Conservation (phyloP, 2,797 vertebrate species). For the Poecilia velifera region DNA sequence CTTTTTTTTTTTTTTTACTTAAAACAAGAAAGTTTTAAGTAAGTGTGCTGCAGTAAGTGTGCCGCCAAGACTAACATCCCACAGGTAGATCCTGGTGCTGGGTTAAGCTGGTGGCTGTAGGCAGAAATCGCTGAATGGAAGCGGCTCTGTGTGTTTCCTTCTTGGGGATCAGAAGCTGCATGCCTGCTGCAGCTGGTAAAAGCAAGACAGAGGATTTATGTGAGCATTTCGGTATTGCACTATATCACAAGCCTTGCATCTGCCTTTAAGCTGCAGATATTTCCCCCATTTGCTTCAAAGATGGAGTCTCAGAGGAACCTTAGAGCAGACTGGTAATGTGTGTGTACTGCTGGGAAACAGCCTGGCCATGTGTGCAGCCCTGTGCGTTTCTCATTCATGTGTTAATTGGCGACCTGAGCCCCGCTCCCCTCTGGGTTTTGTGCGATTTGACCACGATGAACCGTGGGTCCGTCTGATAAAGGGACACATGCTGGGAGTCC, state of each 20-base stretch:
- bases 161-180: constrained; percentile 20
- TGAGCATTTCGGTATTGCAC: neutral
- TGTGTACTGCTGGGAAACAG: constrained; percentile 18
- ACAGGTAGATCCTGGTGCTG: constrained; percentile 57
- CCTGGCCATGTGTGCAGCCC: constrained; percentile 46
- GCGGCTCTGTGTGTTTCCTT: constrained; percentile 27
- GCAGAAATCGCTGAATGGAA: constrained; percentile 53
- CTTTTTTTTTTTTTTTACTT: constrained; percentile 33
- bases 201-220: neutral
- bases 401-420: constrained; percentile 79
- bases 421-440: constrained; percentile 75
- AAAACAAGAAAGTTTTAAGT: constrained; percentile 37
- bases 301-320: neutral
- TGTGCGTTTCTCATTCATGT: constrained; percentile 80
- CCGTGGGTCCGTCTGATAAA: constrained; percentile 78
- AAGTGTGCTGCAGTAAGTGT: constrained; percentile 29
- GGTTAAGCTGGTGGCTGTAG: constrained; percentile 39
- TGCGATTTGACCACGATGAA: constrained; percentile 82
- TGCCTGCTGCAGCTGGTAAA: constrained; percentile 3
- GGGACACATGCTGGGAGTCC: constrained; percentile 76
- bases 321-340: neutral
- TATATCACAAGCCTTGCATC: neutral
- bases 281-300: neutral
- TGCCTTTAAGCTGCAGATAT: neutral
- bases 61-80: constrained; percentile 62